phyloP scores from a whole-genome alignment of 2,113 vertebrate species.

The Pterophyllum scalare region DNA sequence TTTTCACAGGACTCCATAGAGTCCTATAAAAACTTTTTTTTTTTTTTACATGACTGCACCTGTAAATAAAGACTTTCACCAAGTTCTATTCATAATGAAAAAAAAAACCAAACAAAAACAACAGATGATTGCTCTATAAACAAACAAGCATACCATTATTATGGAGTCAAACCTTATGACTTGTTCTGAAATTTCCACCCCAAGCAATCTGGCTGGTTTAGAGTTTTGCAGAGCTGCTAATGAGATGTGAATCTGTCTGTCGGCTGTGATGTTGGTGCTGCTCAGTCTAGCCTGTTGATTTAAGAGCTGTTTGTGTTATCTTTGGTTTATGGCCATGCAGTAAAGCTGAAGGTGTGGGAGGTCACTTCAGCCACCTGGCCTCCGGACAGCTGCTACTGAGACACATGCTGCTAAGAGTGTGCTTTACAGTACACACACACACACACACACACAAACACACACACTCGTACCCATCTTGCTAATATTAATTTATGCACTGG shows the following conservation, averaged over 20 bases:
- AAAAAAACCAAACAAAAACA: too few relatives aligned
- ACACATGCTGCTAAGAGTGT: constrained; percentile 61
- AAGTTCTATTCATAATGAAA: background rate
- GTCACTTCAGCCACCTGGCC: constrained; percentile 71
- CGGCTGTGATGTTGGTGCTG: constrained; percentile 54
- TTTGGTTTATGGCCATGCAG: constrained; percentile 72
- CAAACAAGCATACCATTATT: constrained; percentile 4
- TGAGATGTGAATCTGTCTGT: constrained; percentile 61
- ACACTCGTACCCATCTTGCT: background rate
- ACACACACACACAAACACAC: background rate
- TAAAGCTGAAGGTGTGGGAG: constrained; percentile 66
- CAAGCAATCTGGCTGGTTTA: background rate
- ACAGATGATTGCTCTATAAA: background rate
- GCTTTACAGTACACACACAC: constrained; percentile 44
- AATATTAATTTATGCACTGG: constrained; percentile 33
- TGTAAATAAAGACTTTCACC: background rate
- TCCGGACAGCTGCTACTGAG: constrained; percentile 70
- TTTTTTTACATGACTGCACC: background rate
- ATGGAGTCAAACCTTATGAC: background rate
- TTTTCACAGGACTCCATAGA: background rate
- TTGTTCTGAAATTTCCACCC: background rate
- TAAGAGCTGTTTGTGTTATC: constrained; percentile 74
- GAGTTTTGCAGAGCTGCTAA: constrained; percentile 50
- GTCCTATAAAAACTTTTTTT: background rate
- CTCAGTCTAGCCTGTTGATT: constrained; percentile 71